Evolutionary conservation across 2,888 invertebrate genomes (phyloP).

Genomic region (Thelaira solivaga): DNA sequence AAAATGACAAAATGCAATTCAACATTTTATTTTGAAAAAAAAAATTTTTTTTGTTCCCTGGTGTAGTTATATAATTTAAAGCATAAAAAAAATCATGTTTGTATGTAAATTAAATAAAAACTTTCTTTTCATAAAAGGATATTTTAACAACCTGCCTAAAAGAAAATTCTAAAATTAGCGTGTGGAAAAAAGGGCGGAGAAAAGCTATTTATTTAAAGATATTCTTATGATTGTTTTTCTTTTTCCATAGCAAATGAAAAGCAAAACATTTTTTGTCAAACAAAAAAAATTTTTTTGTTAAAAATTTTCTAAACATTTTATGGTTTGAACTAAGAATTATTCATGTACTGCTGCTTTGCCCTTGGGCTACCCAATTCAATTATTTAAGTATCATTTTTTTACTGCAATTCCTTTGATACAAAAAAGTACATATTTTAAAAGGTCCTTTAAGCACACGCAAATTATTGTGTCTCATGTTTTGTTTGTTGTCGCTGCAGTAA

Average conservation of each 20-base stretch:
- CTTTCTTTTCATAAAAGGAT: not conserved
- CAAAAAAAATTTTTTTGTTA: too few species aligned
- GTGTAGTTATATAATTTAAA: not conserved
- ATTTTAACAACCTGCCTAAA: not conserved
- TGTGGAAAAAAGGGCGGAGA: not conserved
- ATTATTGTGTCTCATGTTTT: not conserved
- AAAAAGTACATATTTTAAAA: not conserved
- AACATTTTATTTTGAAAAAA: too few species aligned
- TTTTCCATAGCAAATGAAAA: too few species aligned
- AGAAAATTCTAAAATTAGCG: constrained; percentile 5
- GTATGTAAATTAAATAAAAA: not conserved
- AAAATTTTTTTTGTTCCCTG: not conserved
- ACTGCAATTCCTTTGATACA: not conserved
- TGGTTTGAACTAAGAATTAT: too few species aligned
- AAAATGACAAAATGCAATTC: too few species aligned
- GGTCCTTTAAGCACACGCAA: constrained; percentile 39
- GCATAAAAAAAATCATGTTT: not conserved
- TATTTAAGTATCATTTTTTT: constrained; percentile 3
- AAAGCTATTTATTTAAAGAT: too few species aligned
- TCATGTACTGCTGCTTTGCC: not conserved
- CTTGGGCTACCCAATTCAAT: not conserved
- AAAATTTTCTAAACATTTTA: too few species aligned
- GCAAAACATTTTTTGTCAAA: not conserved
- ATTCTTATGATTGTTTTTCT: too few species aligned
- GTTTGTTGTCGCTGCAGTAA: not conserved